Conservation (phyloP, 2,113 vertebrate genomes). For the Ariopsis seemanni region DNA sequence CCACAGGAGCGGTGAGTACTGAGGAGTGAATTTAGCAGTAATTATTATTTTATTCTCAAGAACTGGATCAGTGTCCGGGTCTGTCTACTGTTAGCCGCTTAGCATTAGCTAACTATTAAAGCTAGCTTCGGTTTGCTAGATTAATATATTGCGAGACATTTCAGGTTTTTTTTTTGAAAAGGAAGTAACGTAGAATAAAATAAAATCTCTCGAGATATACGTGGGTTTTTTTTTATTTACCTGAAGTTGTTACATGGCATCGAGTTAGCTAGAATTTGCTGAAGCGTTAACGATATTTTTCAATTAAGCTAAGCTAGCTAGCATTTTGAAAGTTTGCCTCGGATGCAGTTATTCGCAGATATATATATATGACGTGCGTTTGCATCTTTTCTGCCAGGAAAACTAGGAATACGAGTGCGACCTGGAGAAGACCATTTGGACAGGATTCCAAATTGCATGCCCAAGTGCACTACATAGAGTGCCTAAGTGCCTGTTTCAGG, state of each 20-base stretch:
- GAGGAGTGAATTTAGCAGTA: neutral
- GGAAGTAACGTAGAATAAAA: neutral
- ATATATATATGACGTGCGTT: neutral
- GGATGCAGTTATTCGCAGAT: neutral
- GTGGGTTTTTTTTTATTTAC: neutral
- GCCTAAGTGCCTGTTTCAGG: neutral
- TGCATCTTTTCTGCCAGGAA: neutral
- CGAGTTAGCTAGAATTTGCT: neutral
- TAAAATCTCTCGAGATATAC: neutral
- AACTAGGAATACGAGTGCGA: too few relatives aligned
- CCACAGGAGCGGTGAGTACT: slow-evolving; percentile 73
- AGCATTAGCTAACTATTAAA: neutral
- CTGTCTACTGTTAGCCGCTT: neutral
- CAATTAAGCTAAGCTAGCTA: neutral
- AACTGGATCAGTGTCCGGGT: neutral
- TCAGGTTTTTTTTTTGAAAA: too few relatives aligned
- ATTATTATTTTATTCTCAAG: neutral
- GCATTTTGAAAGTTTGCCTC: neutral
- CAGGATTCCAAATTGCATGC: neutral
- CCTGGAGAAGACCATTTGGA: too few relatives aligned
- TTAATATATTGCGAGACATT: neutral
- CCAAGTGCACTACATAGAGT: neutral
- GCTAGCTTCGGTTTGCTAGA: neutral
- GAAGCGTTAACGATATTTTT: neutral
- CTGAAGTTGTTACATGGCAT: neutral